Conservation (phyloP, 2,888 invertebrate species). For the Ephialtes manifestator region DNA sequence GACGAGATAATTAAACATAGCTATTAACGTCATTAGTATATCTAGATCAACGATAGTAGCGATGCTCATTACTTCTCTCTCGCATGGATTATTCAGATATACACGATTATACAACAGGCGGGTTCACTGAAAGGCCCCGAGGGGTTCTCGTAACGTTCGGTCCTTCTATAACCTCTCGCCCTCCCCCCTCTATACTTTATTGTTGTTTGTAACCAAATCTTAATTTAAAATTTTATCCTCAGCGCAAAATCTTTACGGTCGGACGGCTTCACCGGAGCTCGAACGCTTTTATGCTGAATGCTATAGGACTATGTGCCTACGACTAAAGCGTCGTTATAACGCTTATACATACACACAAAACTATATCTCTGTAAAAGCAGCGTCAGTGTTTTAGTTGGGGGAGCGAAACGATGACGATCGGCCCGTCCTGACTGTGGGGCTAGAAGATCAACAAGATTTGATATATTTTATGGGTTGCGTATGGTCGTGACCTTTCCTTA, state of each 20-base stretch:
- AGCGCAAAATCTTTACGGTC: conserved; percentile 71
- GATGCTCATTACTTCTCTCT: conserved; percentile 64
- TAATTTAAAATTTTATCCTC: conserved; percentile 73
- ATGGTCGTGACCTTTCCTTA: conserved; percentile 36
- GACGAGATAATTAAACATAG: conserved; percentile 55
- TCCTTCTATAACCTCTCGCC: neutral
- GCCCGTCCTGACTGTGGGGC: conserved; percentile 31
- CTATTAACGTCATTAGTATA: conserved; percentile 61
- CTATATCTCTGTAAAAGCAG: conserved; percentile 41
- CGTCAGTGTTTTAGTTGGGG: conserved; percentile 30
- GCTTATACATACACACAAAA: conserved; percentile 21
- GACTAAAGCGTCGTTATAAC: neutral
- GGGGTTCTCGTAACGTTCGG: neutral
- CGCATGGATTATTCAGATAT: conserved; percentile 61
- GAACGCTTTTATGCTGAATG: conserved; percentile 15
- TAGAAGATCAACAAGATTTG: conserved; percentile 63
- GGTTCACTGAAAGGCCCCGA: conserved; percentile 32
- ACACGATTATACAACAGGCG: conserved; percentile 56
- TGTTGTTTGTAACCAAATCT: conserved; percentile 68
- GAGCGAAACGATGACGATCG: conserved; percentile 58
- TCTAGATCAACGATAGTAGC: conserved; percentile 52
- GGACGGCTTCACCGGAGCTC: conserved; percentile 56
- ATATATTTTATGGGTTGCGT: conserved; percentile 62
- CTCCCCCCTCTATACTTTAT: conserved; percentile 33
- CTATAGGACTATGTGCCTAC: neutral